Evolutionary conservation across 2,797 vertebrate genomes (phyloP), one percentile per base, ranked within the genome.

Genomic region (Coregonus suidteri): DNA sequence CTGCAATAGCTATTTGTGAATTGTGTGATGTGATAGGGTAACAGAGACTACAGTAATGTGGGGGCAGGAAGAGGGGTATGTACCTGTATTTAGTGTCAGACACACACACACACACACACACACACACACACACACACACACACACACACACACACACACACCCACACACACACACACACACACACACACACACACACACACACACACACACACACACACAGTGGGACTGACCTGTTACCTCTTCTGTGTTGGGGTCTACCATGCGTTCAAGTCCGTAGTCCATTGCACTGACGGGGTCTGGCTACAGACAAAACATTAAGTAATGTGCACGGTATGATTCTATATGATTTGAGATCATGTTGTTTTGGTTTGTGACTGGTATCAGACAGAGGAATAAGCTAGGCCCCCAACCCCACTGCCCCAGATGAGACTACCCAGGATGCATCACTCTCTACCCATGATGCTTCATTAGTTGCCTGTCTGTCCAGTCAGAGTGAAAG

Each of bases 171-270:
- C 34, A 34, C 34, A 34, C 34, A 34, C 34, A 34, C 34, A 34
- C 34, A 34, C 34, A 34, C 34, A 34, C 34, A 34, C 34, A 34
- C 34, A 34, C 34, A 34, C 34, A 34, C 59, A 52, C 52, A 41
- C 72, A 59, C 73, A 64, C 31, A 41, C 30, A 15, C 20, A 25
- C n/a, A 62, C 14, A 51, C 20, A 64, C 37, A 64, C 16, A 35
- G 56, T 37, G 64, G 18, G 86, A 62, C 96, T 94, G 91, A 98
- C 97, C 97, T 93, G 94, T 96, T 97, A 99, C 97, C 98, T 97
- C 95, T 1, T 90, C 90, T 87, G 92, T 90, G 82, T 94, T 96
- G 0, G 98, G 96, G 80, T 99, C 95, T 1, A 90, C 92, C 47
- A 94, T 94, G 1, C 97, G 94, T 35, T 98, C 93, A 81, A 97